Conservation (phyloP, 2,888 invertebrate species). For the Ctena decussata region DNA sequence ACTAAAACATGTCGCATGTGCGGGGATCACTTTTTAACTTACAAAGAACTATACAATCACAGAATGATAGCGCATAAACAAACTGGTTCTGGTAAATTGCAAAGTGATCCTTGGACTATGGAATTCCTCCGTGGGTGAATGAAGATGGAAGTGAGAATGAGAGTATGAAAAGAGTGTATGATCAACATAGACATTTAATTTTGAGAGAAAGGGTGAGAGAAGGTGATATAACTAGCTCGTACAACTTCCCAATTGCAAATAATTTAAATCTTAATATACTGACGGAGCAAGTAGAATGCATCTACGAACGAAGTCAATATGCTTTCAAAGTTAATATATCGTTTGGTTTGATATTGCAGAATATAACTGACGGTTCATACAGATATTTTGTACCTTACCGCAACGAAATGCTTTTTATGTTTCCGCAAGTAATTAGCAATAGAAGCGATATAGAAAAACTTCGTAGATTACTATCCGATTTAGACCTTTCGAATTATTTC, state of each 20-base stretch:
- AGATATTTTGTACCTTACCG: conserved; percentile 24
- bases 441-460: conserved; percentile 16
- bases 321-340: conserved; percentile 31
- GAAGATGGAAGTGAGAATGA: no score
- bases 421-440: conserved; percentile 16
- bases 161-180: no score
- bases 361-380: conserved; percentile 16
- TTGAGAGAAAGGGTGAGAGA: no score
- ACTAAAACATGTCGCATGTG: background rate
- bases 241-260: no score
- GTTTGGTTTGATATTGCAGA: conserved; percentile 27
- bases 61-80: background rate
- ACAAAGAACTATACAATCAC: background rate
- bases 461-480: no score
- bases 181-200: no score
- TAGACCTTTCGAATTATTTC: no score
- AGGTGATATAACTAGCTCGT: no score
- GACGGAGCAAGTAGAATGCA: background rate
- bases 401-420: conserved; percentile 30
- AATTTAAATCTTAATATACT: no score
- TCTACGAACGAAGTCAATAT: conserved; percentile 7
- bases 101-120: conserved; percentile 2
- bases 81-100: background rate
- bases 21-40: background rate
- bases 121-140: no score